Evolutionary conservation across 2,888 invertebrate genomes (phyloP), one percentile per base, ranked within the genome.

Genomic region (Boloria selene): DNA sequence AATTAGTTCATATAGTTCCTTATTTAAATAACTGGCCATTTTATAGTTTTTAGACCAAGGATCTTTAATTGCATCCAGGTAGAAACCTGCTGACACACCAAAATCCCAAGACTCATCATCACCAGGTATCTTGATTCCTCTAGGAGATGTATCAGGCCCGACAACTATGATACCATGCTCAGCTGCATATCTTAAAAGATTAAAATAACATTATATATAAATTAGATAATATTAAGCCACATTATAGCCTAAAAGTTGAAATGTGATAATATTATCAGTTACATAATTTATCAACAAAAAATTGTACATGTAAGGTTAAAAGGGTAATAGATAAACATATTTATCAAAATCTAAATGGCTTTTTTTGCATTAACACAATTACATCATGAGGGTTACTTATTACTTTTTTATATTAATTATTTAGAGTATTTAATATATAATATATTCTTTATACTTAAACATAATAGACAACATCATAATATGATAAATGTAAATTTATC

Each of bases 1-100:
- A 50, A 99, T 93, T 56, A 98, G 75, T 49, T 94, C 93, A 68
- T 96, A 95, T 54, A 99, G 89, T 88, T 99, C 98, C 65, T 94
- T 94, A 7, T 97, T 97, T n/a, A 99, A 90, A 78, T 99, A 99
- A 70, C 96, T 96, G 79, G 95, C 98, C 99, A 99, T 99, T 77
- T 95, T 94, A 83, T 99, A 99, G 90, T 99, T 95, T 42, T 94
- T 95, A 45, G 95, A 95, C 99, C 99, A 99, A 17, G 98, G 98
- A n/a, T 96, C 95, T 75, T 95, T 93, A 0, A 95, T 95, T 5
- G 99, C 98, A 91, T 99, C 96, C 1, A 99, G 92, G 85, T 99
- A 99, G 86, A 98, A 99, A 0, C 99, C 98, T 70, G 99, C 99
- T 6, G 97, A 97, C 13, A 96, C 95, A 38, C 99, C 99, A 89